These are phyloP conservation scores for Ochlodes sylvanus DNA, from an alignment of 2,888 invertebrate genomes.

Conservation along the genomic window DNA sequence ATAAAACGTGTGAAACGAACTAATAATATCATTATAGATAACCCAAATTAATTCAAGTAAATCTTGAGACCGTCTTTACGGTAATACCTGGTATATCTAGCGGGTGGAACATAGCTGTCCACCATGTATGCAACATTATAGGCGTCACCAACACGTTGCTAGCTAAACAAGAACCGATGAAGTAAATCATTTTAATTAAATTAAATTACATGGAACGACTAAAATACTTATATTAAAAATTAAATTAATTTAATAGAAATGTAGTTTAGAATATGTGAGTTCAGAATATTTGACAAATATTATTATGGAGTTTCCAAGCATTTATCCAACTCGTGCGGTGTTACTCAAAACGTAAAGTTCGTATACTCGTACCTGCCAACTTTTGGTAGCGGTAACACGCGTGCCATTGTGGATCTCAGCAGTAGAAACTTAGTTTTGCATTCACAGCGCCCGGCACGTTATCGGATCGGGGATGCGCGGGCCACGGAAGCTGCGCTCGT, in stretches of 20 bases:
- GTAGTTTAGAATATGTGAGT: too few relatives aligned
- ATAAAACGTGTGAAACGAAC: conserved; percentile 1
- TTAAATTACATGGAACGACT: too few relatives aligned
- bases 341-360: conserved; percentile 43
- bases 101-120: too few relatives aligned
- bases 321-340: conserved; percentile 39
- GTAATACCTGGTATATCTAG: too few relatives aligned
- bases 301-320: conserved; percentile 3
- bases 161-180: too few relatives aligned
- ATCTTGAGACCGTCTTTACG: too few relatives aligned
- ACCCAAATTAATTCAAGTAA: background rate
- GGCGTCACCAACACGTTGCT: too few relatives aligned
- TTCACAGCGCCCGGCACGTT: conserved; percentile 44
- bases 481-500: conserved; percentile 52
- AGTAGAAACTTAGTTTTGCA: conserved; percentile 54
- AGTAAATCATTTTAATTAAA: too few relatives aligned
- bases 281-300: background rate
- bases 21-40: background rate
- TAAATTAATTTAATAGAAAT: too few relatives aligned
- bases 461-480: conserved; percentile 28
- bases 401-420: conserved; percentile 49
- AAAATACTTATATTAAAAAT: too few relatives aligned
- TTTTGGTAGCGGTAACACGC: conserved; percentile 49
- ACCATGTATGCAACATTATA: too few relatives aligned
- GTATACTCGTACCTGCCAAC: conserved; percentile 29